Conservation (phyloP, 2,797 vertebrate genomes). For the Syndactyla subalaris region DNA sequence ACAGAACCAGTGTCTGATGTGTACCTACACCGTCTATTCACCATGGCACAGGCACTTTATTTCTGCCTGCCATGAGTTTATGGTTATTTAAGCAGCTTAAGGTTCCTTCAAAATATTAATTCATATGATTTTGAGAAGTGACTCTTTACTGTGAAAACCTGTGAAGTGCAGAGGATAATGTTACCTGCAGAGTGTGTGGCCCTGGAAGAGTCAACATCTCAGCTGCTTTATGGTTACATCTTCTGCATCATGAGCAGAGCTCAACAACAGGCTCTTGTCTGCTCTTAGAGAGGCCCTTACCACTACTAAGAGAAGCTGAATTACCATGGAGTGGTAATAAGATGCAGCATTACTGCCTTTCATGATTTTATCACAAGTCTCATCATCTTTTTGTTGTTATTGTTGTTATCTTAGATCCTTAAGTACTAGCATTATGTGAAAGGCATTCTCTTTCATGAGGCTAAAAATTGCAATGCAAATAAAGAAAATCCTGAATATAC, state of each 20-base stretch:
- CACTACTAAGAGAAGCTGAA: constrained; percentile 26
- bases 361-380: constrained; percentile 26
- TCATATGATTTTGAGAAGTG: not conserved
- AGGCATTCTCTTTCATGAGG: constrained; percentile 3
- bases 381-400: not conserved
- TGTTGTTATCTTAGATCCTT: not conserved
- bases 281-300: not conserved
- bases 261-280: not conserved
- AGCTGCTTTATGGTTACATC: not conserved
- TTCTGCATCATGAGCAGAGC: constrained; percentile 6
- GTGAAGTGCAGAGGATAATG: not conserved
- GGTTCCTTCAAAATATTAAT: not conserved
- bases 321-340: constrained; percentile 15
- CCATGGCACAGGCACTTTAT: not conserved
- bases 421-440: not conserved
- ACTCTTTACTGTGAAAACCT: not conserved
- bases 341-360: constrained; percentile 7
- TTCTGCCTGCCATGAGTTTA: not conserved
- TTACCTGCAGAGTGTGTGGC: not conserved
- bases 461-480: constrained; percentile 10
- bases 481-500: not conserved
- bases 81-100: not conserved
- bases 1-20: not conserved
- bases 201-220: not conserved
- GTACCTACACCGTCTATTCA: not conserved